Percentiles rank a stretch among this genome's conserved stretches.
Evolutionary conservation across 1,140 invertebrate species (phyloP).

Genomic region (Drosophila willistoni): DNA sequence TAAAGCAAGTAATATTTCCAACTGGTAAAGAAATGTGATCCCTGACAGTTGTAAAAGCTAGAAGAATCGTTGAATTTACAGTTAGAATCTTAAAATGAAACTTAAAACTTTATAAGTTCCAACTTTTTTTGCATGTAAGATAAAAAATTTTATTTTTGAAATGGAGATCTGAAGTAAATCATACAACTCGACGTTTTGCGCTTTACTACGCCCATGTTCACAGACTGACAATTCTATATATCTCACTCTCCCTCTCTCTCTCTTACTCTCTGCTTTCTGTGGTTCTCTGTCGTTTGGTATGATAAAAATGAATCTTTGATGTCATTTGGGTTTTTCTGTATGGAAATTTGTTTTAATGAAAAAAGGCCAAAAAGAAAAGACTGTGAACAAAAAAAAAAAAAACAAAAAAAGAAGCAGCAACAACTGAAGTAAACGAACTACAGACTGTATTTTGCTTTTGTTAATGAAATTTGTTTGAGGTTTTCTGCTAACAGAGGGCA

Average conservation of each 20-base stretch:
- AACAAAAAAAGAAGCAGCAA: not conserved
- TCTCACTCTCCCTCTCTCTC: constrained; percentile 4
- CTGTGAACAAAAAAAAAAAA: not conserved
- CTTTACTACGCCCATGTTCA: not conserved
- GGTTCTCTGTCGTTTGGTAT: constrained; percentile 28
- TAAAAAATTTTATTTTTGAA: no score
- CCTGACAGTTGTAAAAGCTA: no score
- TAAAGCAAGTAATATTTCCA: no score
- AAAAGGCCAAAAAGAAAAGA: constrained; percentile 49
- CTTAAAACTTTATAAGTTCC: no score
- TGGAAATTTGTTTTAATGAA: constrained; percentile 75
- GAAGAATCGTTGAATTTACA: no score
- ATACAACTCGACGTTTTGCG: no score
- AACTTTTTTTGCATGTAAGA: no score
- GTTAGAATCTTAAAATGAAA: no score
- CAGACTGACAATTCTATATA: constrained; percentile 46
- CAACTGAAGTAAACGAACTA: constrained; percentile 32
- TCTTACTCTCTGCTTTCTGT: not conserved
- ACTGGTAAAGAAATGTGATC: no score
- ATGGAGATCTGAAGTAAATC: no score
- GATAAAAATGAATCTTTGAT: constrained; percentile 80
- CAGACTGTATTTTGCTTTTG: constrained; percentile 50
- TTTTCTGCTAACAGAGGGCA: not conserved
- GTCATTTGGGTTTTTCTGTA: constrained; percentile 73
- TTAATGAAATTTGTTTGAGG: constrained; percentile 69